Evolutionary conservation across 2,888 invertebrate species (phyloP), one percentile per base, ranked within the genome.

Genomic region (Drosophila anomelani): DNA sequence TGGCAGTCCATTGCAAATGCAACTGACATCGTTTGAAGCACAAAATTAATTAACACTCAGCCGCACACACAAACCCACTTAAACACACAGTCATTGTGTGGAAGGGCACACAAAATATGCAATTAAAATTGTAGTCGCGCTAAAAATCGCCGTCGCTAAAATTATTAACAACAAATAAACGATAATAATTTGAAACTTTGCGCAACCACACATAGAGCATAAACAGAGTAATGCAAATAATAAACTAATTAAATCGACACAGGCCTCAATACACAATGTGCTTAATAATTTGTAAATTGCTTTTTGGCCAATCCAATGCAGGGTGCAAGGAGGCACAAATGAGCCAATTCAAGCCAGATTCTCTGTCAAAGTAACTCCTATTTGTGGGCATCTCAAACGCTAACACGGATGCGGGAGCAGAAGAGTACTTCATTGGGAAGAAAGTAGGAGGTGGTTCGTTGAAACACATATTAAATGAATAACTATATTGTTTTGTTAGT

Each of bases 31-130:
- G 84, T 76, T 87, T 78, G 70, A 70, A 77, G 80, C 77, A 78
- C 79, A 84, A 85, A 88, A 85, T 88, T 85, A 85, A 85, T 85
- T 85, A 85, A 85, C 88, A 88, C 85, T 80, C 75, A 64, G 75
- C 73, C 68, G 41, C 64, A 41, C 71, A 63, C 60, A 55, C 57
- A 49, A 26, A 36, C 41, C 68, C 39, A 61, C 47, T 46, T 54
- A n/a, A 17, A 51, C 43, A 57, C 44, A 49, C 20, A 51, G 38
- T 38, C 12, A 56, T 75, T 81, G 68, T 84, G 55, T 55, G 68
- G 20, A 47, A 46, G 46, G 74, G 68, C 74, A 44, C 67, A 58
- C 63, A 67, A 80, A 79, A 81, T 77, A 79, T 57, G 83, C 81
- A 85, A 85, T 85, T 79, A 64, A 83, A 86, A 83, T 80, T 73